Percentiles rank a stretch among this genome's conserved stretches.
phyloP scores from a whole-genome alignment of 2,797 vertebrate genomes.

The Anas capensis region DNA sequence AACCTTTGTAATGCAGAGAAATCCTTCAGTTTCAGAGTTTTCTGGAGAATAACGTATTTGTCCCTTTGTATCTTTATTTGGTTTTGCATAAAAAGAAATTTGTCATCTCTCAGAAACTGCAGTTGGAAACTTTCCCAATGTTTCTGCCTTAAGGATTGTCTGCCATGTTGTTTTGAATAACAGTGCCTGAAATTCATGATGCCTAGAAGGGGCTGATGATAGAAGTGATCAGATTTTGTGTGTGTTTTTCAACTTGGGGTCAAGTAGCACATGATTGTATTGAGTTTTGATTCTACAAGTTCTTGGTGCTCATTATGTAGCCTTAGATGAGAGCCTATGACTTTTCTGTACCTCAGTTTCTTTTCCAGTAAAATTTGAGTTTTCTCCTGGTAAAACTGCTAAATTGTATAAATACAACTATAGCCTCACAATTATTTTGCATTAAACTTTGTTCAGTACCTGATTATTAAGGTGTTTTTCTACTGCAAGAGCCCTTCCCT shows the following conservation, averaged over 20 bases:
- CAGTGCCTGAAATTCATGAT: neutral
- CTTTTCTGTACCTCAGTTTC: neutral
- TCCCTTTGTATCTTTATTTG: neutral
- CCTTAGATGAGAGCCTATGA: neutral
- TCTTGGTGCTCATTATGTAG: neutral
- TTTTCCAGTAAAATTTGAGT: neutral
- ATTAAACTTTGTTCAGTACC: neutral
- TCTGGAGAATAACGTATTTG: neutral
- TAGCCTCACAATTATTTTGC: neutral
- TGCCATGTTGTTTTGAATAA: neutral
- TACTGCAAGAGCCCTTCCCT: neutral
- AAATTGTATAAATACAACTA: neutral
- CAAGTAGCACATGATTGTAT: neutral
- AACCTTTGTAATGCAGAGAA: neutral
- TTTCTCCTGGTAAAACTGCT: neutral
- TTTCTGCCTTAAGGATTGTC: neutral
- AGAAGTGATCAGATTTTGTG: neutral
- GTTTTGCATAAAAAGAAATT: neutral
- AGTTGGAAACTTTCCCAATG: neutral
- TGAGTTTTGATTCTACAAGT: neutral
- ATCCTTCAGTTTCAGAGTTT: neutral
- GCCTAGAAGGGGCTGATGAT: neutral
- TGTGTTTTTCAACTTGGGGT: neutral
- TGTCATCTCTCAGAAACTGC: neutral
- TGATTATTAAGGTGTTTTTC: neutral